Evolutionary conservation across 2,888 invertebrate species (phyloP).

Genomic region (Macrophya annulata): DNA sequence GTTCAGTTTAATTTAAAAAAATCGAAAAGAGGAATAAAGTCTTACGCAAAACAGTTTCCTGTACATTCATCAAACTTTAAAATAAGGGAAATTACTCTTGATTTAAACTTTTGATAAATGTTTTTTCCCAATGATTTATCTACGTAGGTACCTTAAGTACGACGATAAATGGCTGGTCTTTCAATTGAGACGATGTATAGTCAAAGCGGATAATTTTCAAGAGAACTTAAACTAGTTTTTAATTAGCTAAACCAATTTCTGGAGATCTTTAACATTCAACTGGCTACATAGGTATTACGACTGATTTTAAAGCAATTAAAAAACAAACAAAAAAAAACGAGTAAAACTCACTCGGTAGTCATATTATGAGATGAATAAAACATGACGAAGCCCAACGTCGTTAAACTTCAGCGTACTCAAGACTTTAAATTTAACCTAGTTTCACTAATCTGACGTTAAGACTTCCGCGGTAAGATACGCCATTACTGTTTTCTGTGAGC

Average conservation of each 20-base stretch:
- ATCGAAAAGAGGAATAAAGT: not conserved
- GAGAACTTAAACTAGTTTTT: not conserved
- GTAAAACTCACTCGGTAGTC: not conserved
- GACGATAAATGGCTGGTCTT: not conserved
- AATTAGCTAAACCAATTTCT: not conserved
- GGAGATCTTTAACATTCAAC: not conserved
- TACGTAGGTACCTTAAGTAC: not conserved
- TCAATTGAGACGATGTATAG: not conserved
- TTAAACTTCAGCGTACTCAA: slow-evolving; percentile 11
- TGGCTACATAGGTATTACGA: not conserved
- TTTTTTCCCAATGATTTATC: not conserved
- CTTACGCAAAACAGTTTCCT: not conserved
- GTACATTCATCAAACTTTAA: not conserved
- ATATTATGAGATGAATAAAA: slow-evolving; percentile 7
- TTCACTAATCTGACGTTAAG: not conserved
- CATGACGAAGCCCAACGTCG: slow-evolving; percentile 6
- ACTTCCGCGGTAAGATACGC: not conserved
- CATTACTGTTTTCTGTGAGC: not conserved
- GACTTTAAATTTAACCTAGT: not conserved
- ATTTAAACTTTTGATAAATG: not conserved
- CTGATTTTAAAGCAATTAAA: not conserved
- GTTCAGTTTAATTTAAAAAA: not conserved
- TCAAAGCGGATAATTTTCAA: not conserved
- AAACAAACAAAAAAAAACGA: not conserved
- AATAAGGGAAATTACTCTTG: not conserved